phyloP scores from a whole-genome alignment of 2,113 vertebrate genomes.

The Phainopepla nitens region DNA sequence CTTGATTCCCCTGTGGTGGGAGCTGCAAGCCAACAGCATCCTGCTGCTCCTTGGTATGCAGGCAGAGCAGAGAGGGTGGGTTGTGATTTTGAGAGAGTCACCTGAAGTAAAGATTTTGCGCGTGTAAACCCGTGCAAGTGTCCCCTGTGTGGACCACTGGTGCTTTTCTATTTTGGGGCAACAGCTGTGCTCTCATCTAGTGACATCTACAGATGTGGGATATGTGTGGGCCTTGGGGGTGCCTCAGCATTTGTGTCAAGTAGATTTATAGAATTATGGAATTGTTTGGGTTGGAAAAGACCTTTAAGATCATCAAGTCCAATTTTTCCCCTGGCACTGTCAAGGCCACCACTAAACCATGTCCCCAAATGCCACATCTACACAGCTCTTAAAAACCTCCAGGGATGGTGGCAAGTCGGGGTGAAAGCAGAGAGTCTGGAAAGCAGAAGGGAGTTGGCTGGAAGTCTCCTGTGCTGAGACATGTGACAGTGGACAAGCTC shows the following conservation, averaged over 20 bases:
- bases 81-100: not conserved
- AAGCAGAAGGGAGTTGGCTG: not conserved
- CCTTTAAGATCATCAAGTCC: not conserved
- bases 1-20: accelerated
- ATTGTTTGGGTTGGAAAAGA: not conserved
- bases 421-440: not conserved
- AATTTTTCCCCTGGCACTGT: not conserved
- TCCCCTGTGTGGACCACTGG: not conserved
- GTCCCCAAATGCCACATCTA: not conserved
- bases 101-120: not conserved
- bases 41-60: not conserved
- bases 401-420: not conserved
- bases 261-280: not conserved
- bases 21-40: not conserved
- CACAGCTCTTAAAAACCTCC: not conserved
- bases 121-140: not conserved
- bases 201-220: not conserved
- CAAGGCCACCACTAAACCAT: not conserved
- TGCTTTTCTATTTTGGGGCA: not conserved
- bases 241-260: not conserved
- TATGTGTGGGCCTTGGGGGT: not conserved
- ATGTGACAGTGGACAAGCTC: not conserved
- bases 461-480: not conserved
- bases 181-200: not conserved
- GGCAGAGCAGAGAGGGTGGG: not conserved